These are phyloP conservation scores for Mayetiola destructor DNA, from an alignment of 2,888 invertebrate species.

Conservation along the genomic window DNA sequence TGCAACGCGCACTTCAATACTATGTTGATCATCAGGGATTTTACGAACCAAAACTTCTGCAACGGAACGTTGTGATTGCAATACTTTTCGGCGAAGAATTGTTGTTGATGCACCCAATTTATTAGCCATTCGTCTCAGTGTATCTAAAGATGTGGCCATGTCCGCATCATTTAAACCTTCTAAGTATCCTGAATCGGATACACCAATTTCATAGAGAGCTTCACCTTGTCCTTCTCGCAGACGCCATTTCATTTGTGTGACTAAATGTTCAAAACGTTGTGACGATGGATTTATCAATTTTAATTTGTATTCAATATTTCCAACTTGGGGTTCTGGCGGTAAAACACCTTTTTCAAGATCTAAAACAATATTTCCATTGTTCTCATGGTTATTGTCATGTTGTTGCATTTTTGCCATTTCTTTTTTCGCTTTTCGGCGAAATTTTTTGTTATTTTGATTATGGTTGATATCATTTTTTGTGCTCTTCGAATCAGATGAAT, in stretches of 20 bases:
- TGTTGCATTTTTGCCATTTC: constrained; percentile 2
- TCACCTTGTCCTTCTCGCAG: constrained; percentile 90
- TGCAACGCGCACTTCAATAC: constrained; percentile 78
- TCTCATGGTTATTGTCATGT: background rate
- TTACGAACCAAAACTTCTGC: constrained; percentile 83
- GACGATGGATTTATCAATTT: constrained; percentile 85
- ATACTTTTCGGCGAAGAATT: constrained; percentile 50
- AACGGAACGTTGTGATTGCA: constrained; percentile 45
- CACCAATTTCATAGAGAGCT: constrained; percentile 95
- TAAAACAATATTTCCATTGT: constrained; percentile 30
- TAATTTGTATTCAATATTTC: constrained; percentile 92
- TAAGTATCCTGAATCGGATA: constrained; percentile 76
- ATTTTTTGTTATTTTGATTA: constrained; percentile 23
- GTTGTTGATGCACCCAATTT: constrained; percentile 71
- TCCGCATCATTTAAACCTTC: constrained; percentile 71
- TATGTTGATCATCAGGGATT: constrained; percentile 74
- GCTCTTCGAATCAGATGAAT: constrained; percentile 27
- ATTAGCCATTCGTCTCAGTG: constrained; percentile 76
- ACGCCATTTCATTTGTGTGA: constrained; percentile 98
- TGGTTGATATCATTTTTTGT: constrained; percentile 19
- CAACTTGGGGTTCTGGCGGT: constrained; percentile 85
- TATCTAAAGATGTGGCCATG: constrained; percentile 72
- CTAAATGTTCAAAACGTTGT: constrained; percentile 85
- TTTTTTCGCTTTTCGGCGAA: background rate
- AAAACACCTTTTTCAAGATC: constrained; percentile 50